Evolutionary conservation across 37 sponge, comb jelly and placozoan species (phyloP).

Genomic region (Beroe forskalii): DNA sequence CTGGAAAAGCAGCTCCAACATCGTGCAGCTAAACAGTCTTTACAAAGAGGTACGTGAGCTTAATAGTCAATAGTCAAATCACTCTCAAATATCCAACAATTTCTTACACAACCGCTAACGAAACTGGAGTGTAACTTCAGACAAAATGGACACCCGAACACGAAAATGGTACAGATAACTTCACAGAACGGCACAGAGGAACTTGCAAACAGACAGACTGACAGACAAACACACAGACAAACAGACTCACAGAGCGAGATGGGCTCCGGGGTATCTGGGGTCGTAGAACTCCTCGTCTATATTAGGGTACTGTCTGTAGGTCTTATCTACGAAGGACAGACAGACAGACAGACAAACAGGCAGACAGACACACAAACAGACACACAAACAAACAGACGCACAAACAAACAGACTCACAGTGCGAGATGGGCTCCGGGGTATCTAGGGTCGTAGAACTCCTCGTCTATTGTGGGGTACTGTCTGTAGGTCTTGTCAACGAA

Average conservation of each 20-base stretch:
- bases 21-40: not conserved
- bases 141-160: no score
- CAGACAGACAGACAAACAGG: no score
- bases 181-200: not conserved
- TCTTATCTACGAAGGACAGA: not conserved
- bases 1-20: not conserved
- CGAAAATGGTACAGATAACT: no score
- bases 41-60: not conserved
- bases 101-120: no score
- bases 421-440: not conserved
- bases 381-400: not conserved
- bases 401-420: not conserved
- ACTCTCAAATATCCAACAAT: no score
- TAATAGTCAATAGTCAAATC: no score
- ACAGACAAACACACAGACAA: not conserved
- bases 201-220: not conserved
- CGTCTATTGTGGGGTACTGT: conserved; percentile 10
- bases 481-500: not conserved
- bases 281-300: conserved; percentile 18
- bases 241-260: conserved; percentile 16
- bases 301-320: not conserved
- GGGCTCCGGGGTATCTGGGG: not conserved
- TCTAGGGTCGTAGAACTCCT: conserved; percentile 8
- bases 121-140: no score
- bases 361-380: no score